These are phyloP conservation scores for Aleadryas rufinucha DNA, from an alignment of 2,113 vertebrate genomes.

Conservation along the genomic window DNA sequence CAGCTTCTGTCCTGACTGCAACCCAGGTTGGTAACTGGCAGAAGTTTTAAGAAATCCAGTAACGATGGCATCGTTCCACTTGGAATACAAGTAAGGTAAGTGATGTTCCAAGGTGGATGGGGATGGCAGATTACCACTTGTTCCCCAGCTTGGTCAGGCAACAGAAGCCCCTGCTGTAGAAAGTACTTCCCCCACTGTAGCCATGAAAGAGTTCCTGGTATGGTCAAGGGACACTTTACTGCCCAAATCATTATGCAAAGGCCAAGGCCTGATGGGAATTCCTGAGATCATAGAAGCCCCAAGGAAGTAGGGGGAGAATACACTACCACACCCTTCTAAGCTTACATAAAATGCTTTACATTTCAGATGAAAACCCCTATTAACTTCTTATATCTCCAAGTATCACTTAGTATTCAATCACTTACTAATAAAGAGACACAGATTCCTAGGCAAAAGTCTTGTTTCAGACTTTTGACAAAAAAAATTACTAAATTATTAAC, in stretches of 20 bases:
- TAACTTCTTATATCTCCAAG: not conserved
- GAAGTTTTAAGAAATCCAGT: not conserved
- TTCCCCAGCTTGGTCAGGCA: not conserved
- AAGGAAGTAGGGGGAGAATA: not conserved
- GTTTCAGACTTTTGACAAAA: not conserved
- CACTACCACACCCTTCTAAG: not conserved
- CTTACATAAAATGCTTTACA: not conserved
- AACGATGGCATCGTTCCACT: not conserved
- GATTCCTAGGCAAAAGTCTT: not conserved
- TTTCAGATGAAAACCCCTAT: not conserved
- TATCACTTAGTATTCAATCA: not conserved
- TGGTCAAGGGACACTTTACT: not conserved
- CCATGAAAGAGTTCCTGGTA: not conserved
- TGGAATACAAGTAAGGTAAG: not conserved
- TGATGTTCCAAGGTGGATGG: not conserved
- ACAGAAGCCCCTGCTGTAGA: not conserved
- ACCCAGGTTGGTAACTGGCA: not conserved
- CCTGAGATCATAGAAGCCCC: not conserved
- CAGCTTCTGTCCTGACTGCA: not conserved
- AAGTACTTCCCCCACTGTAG: not conserved
- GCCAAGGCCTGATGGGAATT: not conserved
- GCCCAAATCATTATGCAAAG: not conserved
- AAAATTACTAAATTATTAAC: not conserved
- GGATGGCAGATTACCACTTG: not conserved
- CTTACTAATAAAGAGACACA: not conserved